Conservation (phyloP, 92 coral and sea anemone genomes). For the Paragorgia papillata region DNA sequence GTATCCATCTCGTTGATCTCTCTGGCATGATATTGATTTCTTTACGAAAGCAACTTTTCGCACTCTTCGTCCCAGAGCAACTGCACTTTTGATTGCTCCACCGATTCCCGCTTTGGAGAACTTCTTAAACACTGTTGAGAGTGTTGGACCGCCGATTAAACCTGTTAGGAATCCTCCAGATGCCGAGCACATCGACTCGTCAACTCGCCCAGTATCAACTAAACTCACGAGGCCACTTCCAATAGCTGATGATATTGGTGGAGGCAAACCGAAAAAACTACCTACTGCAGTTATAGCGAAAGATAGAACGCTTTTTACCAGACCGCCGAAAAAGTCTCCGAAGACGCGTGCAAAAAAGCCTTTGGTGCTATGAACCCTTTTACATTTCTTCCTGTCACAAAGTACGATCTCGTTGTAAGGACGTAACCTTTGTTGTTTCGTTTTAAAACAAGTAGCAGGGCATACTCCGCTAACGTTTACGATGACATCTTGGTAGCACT, state of each 20-base stretch:
- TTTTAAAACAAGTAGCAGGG: slow-evolving; percentile 57
- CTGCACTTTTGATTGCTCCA: background rate
- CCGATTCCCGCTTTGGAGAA: background rate
- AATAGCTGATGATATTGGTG: background rate
- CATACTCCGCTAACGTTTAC: slow-evolving; percentile 61
- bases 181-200: background rate
- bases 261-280: background rate
- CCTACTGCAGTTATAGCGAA: background rate
- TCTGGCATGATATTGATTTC: background rate
- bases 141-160: background rate
- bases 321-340: background rate
- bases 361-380: background rate
- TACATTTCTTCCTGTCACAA: slow-evolving; percentile 47
- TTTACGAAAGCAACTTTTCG: background rate
- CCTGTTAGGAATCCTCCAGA: background rate
- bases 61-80: background rate
- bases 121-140: background rate
- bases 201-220: background rate
- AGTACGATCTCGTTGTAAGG: slow-evolving; percentile 37
- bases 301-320: background rate
- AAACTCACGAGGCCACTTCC: background rate
- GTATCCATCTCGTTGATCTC: background rate
- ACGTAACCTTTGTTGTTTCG: slow-evolving; percentile 39
- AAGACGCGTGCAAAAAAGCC: background rate
- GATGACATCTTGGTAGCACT: slow-evolving; percentile 55